Base-by-base conservation (phyloP, 2,797 vertebrate genomes). In the Phoxinus dragarum region DNA sequence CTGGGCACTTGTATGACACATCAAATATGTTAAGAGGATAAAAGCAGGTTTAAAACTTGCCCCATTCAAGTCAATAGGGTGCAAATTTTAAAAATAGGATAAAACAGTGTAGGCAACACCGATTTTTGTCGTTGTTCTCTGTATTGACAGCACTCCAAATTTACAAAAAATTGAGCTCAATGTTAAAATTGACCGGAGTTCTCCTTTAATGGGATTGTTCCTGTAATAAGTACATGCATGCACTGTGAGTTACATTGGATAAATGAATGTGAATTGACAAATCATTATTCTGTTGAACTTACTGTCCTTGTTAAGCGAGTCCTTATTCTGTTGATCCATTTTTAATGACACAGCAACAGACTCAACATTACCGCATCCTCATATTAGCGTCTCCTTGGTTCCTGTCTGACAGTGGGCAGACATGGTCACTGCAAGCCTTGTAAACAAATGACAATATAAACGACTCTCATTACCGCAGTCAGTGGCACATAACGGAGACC, bases 361-460 rank as follows among this genome's bases (percentile, higher is more conserved):
- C 80, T 73, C 38, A 54, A 67, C 31, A 59, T 81, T 42, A 52
- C 19, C 36, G 3, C 49, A 54, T 68, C 27, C 21, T 34, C 61
- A 40, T 40, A 42, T 81, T 49, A 85, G 42, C 44, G 6, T 75
- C 4, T 38, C 72, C 86, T 82, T 78, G 82, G 44, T 49, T 75
- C 34, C 40, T 69, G 67, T 86, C 78, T 84, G 73, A 36, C 69
- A 72, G 81, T 69, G 80, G 80, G 74, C 71, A 90, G 67, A 87
- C 56, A 81, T 64, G 86, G 67, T 82, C 81, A 83, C 59, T 68
- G 78, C 74, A 72, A 68, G 52, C 75, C 79, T 81, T 83, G 79
- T 82, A 88, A 86, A 81, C 84, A 88, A 85, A 88, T 49, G 49
- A 85, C 86, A 88, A 88, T 78, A 88, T 86, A 88, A 90, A 88